These are phyloP conservation scores for Coelopa pilipes DNA, from an alignment of 2,888 invertebrate species.

Conservation along the genomic window DNA sequence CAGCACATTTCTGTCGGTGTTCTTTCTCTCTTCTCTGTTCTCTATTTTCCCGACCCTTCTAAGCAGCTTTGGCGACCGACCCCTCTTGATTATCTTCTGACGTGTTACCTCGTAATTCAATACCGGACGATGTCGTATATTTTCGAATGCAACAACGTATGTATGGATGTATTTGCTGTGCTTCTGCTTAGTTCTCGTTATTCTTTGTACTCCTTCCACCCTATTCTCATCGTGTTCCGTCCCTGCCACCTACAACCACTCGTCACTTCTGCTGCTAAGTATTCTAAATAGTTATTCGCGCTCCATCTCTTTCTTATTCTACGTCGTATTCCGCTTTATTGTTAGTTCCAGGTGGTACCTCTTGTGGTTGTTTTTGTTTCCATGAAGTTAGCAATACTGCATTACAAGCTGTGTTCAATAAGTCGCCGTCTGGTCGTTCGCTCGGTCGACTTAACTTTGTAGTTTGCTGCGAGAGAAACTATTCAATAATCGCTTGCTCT, in stretches of 20 bases:
- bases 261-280: background rate
- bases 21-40: background rate
- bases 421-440: conserved; percentile 6
- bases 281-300: conserved; percentile 11
- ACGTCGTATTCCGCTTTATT: background rate
- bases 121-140: conserved; percentile 13
- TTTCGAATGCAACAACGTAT: too few species aligned
- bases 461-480: too few species aligned
- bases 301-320: background rate
- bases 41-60: too few species aligned
- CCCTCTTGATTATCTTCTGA: background rate
- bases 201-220: too few species aligned
- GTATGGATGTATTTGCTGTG: too few species aligned
- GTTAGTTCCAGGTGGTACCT: too few species aligned
- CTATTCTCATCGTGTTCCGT: too few species aligned
- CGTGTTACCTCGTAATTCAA: conserved; percentile 25
- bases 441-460: background rate
- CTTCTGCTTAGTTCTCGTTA: too few species aligned
- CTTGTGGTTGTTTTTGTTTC: too few species aligned
- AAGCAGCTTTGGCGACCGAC: background rate
- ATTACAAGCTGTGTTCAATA: too few species aligned
- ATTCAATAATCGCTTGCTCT: background rate
- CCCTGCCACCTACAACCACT: too few species aligned
- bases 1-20: background rate
- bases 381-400: too few species aligned